Percentiles rank a stretch among this genome's conserved stretches.
These are phyloP conservation scores for Tyria jacobaeae DNA, from an alignment of 2,888 invertebrate species.

Conservation along the genomic window DNA sequence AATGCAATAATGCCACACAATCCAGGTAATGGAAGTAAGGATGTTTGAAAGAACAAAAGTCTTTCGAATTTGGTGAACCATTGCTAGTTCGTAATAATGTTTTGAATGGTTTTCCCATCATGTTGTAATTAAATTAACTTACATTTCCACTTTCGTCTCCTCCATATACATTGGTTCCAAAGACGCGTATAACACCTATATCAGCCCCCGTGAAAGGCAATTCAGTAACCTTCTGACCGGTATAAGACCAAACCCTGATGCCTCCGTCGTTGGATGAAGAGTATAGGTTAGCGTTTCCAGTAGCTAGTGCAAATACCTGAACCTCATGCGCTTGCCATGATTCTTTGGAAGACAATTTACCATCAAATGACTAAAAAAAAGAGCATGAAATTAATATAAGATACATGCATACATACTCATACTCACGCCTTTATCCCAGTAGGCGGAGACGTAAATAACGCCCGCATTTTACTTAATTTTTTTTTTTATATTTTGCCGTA, in stretches of 20 bases:
- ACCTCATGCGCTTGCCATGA: constrained; percentile 87
- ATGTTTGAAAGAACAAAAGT: too few relatives aligned
- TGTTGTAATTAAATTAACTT: constrained; percentile 56
- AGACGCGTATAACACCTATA: constrained; percentile 65
- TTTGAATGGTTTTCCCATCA: too few relatives aligned
- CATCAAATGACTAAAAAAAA: constrained; percentile 66
- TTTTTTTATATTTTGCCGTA: too few relatives aligned
- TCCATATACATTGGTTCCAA: constrained; percentile 81
- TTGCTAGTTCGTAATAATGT: too few relatives aligned
- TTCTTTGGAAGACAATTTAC: constrained; percentile 57
- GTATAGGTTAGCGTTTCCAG: constrained; percentile 81
- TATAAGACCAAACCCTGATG: constrained; percentile 84
- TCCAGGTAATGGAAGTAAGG: too few relatives aligned
- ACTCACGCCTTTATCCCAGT: too few relatives aligned
- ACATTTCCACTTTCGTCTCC: constrained; percentile 89
- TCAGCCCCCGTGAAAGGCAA: constrained; percentile 75
- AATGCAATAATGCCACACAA: too few relatives aligned
- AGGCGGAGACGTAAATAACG: too few relatives aligned
- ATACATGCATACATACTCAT: not conserved
- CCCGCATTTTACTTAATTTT: too few relatives aligned
- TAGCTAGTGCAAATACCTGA: constrained; percentile 87
- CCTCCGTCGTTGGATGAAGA: constrained; percentile 89
- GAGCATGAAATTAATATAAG: not conserved
- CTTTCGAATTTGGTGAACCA: too few relatives aligned
- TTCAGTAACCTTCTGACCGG: constrained; percentile 71